Evolutionary conservation across 92 coral and sea anemone species (phyloP).

Genomic region (Hydrozoanthus gracilis): DNA sequence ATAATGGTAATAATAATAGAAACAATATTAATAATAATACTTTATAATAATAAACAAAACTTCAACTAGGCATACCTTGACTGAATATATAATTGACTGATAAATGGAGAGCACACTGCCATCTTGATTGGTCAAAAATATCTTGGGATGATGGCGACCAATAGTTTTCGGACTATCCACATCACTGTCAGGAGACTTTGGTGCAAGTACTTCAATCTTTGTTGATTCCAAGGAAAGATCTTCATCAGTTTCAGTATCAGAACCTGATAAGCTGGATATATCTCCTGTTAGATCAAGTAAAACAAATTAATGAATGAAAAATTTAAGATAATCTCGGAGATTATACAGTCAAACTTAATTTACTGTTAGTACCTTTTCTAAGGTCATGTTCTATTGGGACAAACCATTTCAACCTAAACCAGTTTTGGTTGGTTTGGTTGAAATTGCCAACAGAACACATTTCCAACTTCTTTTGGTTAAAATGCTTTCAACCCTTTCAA

Average conservation of each 20-base stretch:
- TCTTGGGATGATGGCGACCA: conserved; percentile 77
- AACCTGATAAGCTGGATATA: conserved; percentile 96
- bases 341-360: too few relatives aligned
- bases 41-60: too few relatives aligned
- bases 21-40: not conserved
- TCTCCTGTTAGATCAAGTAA: conserved; percentile 66
- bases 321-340: not conserved
- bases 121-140: conserved; percentile 70
- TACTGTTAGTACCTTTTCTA: too few relatives aligned
- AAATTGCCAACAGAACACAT: too few relatives aligned
- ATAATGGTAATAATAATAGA: not conserved
- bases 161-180: conserved; percentile 3
- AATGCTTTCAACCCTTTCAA: too few relatives aligned
- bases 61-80: conserved; percentile 57
- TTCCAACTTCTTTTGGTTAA: too few relatives aligned
- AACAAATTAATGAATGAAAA: not conserved
- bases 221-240: conserved; percentile 71
- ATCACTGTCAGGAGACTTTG: conserved; percentile 14
- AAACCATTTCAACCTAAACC: too few relatives aligned
- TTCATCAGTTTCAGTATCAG: conserved; percentile 78
- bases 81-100: conserved; percentile 73
- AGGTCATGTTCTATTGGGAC: too few relatives aligned
- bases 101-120: conserved; percentile 77
- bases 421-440: too few relatives aligned
- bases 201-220: conserved; percentile 7